Evolutionary conservation across 2,888 invertebrate species (phyloP), one percentile per base, ranked within the genome.

Genomic region (Carpatolechia fugitivella): DNA sequence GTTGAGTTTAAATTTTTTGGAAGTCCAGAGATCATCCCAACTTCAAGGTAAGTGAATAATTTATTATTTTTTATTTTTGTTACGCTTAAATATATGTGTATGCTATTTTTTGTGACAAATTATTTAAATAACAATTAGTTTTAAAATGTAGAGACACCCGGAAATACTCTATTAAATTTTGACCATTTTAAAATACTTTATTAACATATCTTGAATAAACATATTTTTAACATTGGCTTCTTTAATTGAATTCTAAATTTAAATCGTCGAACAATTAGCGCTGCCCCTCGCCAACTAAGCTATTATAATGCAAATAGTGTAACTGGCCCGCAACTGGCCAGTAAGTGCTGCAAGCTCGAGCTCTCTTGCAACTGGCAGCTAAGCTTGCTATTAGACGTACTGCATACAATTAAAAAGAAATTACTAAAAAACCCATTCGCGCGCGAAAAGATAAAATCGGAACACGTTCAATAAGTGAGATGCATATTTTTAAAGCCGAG

Each of bases 221-320:
- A 47, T 8, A 5, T 31, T 47, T 31, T 13, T 14, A 16, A 47
- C 31, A 31, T 31, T 16, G 10, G 16, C 47, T 16, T 47, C 7
- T 47, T 47, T 47, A 47, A 47, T 47, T 31, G 47, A 47, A 48
- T 48, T 48, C 33, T 16, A 48, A 48, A 48, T 48, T 48, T 16
- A 48, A 48, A 48, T 49, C 11, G 57, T 53, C 63, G 60, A 68
- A 80, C 79, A 80, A 83, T 81, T 78, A 76, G 66, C 36, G 57
- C 60, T 58, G 67, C 78, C 80, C 80, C 75, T 72, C 60, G 58
- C 61, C 55, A 64, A 48, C 31, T 56, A 52, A 31, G 51, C 67
- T 69, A 82, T 88, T 89, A 74, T 86, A 55, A 88, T 89, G 88
- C 59, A 72, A 87, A 88, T 85, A 49, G 38, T 29, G 54, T 54